phyloP scores from a whole-genome alignment of 2,797 vertebrate genomes.

The Poeciliopsis presidionis region DNA sequence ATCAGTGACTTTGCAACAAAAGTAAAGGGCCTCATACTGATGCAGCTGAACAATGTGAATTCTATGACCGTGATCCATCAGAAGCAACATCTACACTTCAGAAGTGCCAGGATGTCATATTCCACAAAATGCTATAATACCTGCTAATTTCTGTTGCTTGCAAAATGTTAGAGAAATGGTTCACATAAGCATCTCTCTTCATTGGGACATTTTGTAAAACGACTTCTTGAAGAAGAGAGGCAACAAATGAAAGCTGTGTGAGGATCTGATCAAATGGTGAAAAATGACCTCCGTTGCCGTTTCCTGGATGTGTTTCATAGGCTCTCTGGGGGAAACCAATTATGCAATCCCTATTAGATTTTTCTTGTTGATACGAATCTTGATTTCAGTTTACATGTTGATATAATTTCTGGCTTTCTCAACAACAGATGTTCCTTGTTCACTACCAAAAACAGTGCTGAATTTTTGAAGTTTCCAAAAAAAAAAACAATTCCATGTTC shows the following conservation, averaged over 20 bases:
- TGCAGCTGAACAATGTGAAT: background rate
- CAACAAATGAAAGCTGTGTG: background rate
- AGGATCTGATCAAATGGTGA: background rate
- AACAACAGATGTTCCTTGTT: constrained; percentile 24
- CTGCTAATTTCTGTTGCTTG: background rate
- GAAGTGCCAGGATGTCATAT: background rate
- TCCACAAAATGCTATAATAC: background rate
- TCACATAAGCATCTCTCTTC: background rate
- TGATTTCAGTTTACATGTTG: background rate
- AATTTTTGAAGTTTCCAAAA: constrained; percentile 28
- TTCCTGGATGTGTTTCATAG: background rate
- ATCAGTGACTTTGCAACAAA: background rate
- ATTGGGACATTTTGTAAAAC: background rate
- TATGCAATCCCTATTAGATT: background rate
- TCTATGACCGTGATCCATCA: background rate
- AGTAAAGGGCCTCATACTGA: background rate
- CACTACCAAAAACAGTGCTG: constrained; percentile 3
- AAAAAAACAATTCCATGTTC: constrained; percentile 12
- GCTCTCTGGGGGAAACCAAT: background rate
- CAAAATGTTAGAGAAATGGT: background rate
- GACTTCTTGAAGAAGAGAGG: background rate
- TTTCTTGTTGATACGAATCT: constrained; percentile 5
- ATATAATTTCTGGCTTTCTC: constrained; percentile 9
- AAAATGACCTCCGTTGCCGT: background rate
- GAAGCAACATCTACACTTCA: background rate